Evolutionary conservation across 2,113 vertebrate species (phyloP).

Genomic region (Tympanuchus pallidicinctus): DNA sequence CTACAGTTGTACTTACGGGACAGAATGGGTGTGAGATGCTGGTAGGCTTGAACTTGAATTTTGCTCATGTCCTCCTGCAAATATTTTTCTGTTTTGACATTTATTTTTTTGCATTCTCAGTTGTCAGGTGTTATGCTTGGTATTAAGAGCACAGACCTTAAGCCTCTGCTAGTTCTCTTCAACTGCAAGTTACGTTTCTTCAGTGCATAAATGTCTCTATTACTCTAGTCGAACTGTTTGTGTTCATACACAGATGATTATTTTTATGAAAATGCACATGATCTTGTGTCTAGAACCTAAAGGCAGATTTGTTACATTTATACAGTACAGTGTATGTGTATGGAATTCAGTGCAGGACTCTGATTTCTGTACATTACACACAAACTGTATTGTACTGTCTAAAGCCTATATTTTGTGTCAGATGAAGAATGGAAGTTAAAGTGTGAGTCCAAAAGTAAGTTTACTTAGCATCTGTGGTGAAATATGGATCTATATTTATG

Average conservation of each 20-base stretch:
- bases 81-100: not conserved
- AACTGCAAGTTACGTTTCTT: not conserved
- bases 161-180: not conserved
- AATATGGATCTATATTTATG: not conserved
- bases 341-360: not conserved
- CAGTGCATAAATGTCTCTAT: not conserved
- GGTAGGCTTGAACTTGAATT: not conserved
- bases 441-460: not conserved
- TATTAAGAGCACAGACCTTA: not conserved
- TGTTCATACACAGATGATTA: not conserved
- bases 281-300: not conserved
- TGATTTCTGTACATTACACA: not conserved
- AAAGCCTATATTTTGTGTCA: not conserved
- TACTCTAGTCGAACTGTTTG: not conserved
- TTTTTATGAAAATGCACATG: not conserved
- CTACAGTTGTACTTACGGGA: not conserved
- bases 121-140: not conserved
- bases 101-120: not conserved
- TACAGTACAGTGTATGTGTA: not conserved
- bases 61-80: constrained; percentile 10
- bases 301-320: not conserved
- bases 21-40: not conserved
- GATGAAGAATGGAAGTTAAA: not conserved
- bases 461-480: not conserved
- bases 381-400: not conserved